Evolutionary conservation across 2,113 vertebrate species (phyloP).

Genomic region (Camarhynchus parvulus): DNA sequence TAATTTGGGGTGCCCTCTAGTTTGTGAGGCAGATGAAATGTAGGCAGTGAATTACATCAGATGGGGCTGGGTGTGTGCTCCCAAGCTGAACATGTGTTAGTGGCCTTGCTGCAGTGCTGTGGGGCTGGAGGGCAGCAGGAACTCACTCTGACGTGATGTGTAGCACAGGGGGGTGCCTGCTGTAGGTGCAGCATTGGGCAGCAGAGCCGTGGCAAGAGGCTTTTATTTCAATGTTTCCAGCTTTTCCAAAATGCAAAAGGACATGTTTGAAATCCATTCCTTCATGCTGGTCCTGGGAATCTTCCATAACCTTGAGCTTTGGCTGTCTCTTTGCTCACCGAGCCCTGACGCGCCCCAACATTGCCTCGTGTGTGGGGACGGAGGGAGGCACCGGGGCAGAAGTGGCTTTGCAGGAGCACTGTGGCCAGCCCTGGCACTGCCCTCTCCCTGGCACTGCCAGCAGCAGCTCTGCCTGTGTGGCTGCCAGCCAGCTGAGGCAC

Average conservation of each 20-base stretch:
- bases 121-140: not conserved
- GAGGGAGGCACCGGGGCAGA: fast-evolving
- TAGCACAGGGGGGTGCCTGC: fast-evolving
- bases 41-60: not conserved
- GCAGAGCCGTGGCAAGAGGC: not conserved
- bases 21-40: not conserved
- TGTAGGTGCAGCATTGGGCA: not conserved
- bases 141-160: not conserved
- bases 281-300: constrained; percentile 11
- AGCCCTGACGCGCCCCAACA: fast-evolving
- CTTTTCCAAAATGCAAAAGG: not conserved
- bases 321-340: not conserved
- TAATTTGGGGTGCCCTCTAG: not conserved
- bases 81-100: not conserved
- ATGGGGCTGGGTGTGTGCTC: no score
- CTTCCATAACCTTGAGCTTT: constrained; percentile 43
- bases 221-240: not conserved
- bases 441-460: not conserved
- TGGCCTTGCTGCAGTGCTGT: not conserved
- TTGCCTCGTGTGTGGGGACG: fast-evolving
- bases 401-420: not conserved
- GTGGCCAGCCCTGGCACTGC: not conserved
- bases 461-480: not conserved
- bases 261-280: not conserved
- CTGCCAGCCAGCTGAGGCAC: not conserved